Evolutionary conservation across 1,140 invertebrate species (phyloP).

Genomic region (Palaemon carinicauda): DNA sequence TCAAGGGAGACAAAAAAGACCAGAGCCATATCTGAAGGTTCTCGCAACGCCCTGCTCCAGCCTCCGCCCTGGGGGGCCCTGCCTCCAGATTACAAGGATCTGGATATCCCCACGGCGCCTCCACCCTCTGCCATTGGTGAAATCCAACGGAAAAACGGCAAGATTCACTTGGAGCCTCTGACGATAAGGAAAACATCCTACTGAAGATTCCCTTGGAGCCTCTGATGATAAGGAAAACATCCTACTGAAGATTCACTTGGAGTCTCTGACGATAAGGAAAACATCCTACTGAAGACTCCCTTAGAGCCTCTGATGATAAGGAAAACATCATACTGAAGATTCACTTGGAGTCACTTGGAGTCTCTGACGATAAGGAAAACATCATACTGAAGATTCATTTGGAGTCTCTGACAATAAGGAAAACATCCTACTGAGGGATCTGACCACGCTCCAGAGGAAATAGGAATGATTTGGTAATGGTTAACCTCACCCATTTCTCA

Average conservation of each 20-base stretch:
- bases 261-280: conserved; percentile 31
- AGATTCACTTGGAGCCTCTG: conserved; percentile 33
- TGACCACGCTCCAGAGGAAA: too few relatives aligned
- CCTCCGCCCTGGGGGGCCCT: neutral
- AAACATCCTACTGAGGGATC: conserved; percentile 4
- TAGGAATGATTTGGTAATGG: too few relatives aligned
- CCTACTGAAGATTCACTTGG: conserved; percentile 19
- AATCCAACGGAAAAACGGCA: conserved; percentile 5
- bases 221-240: conserved; percentile 15
- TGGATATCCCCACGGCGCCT: conserved; percentile 7
- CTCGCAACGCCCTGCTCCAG: conserved; percentile 16
- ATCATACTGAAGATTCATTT: conserved; percentile 29
- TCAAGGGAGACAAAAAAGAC: neutral
- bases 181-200: conserved; percentile 13
- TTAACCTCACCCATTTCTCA: too few relatives aligned
- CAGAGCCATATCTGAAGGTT: neutral
- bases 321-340: conserved; percentile 20
- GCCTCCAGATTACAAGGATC: neutral
- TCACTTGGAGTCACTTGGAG: conserved; percentile 22
- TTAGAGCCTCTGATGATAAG: conserved; percentile 22
- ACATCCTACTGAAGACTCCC: conserved; percentile 12
- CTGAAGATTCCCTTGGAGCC: conserved; percentile 32
- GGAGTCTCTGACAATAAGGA: conserved; percentile 22
- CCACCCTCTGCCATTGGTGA: conserved; percentile 1
- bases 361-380: conserved; percentile 26